Evolutionary conservation across 2,113 vertebrate species (phyloP), one percentile per base, ranked within the genome.

Genomic region (Calonectris borealis): DNA sequence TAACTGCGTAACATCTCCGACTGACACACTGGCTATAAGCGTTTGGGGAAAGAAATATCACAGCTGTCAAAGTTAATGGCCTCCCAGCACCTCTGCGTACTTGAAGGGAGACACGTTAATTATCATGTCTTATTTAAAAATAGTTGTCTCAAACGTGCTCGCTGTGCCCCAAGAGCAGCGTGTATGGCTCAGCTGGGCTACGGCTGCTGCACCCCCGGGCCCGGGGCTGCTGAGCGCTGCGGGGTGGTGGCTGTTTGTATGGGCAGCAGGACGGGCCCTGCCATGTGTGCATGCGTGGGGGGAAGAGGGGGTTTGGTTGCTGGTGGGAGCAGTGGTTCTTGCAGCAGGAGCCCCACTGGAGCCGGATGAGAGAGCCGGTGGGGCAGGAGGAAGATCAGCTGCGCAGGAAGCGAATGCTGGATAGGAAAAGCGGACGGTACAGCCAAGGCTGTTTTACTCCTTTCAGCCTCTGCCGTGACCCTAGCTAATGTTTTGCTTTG

Each of bases 251-350:
- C 64, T 72, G 29, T 64, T 52, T 25, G 58, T 6, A 19, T 16
- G 68, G 48, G 22, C 36, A 79, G 46, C 34, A 57, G 79, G 52
- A 71, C 1, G 2, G 48, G 57, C 42, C 46, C 68, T 46, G 32
- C 38, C 0, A 0, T 2, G 12, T 9, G 20, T 46, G 68, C n/a
- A 16, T 1, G 10, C 3, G 2, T 10, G 38, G 31, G 26, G 62
- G 14, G 29, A 64, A 38, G 25, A 69, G 62, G 32, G 66, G 42
- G 10, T 64, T 69, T 48, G 34, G 49, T 48, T 78, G 20, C 21
- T 2, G 9, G 21, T 36, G 65, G 71, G 42, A 84, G 58, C 1
- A 0, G 55, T 52, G 38, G 64, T n/a, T 83, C 31, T 71, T 36
- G 52, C 65, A 61, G 62, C 51, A 42, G 60, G 54, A 78, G 17